Evolutionary conservation across 2,797 vertebrate genomes (phyloP), one percentile per base, ranked within the genome.

Genomic region (Pelobates cultripes): DNA sequence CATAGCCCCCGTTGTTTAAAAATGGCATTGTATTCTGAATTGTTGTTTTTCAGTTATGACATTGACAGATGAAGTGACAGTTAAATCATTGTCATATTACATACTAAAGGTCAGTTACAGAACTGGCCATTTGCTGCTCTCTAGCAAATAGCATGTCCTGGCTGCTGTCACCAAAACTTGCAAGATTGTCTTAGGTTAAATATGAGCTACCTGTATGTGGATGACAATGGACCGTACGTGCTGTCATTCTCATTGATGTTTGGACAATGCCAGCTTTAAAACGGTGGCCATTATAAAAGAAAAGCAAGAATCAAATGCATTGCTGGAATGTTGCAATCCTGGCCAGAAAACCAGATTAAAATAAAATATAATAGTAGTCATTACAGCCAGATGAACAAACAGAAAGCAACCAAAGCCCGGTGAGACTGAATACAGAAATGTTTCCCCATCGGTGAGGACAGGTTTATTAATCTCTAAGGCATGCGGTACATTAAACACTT

Each of bases 311-410:
- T 17, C 73, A 41, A 81, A 53, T 61, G 57, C 55, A 45, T 53
- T 55, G 70, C 73, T 78, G 79, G 64, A 75, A 78, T 73, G 70
- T 3, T 57, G 61, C 7, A 42, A 4, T 4, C 61, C 43, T 60
- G 73, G 47, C 82, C 78, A 81, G 60, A 63, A 77, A 64, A 76
- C 67, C 73, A 81, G 80, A 77, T 81, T 81, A 81, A 72, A 70
- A 73, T 63, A 75, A 70, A 69, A 69, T 63, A 76, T 76, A 81
- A 81, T 71, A 77, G 68, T 43, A 70, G 66, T 71, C 68, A 81
- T 76, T 81, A 81, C 67, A 81, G 73, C 80, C 80, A 76, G 76
- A 77, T 53, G 73, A 81, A 66, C 73, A 81, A 81, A 81, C 73
- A 81, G 69, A 63, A 81, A 75, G 73, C 53, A 75, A 41, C 66